Conservation (phyloP, 2,888 invertebrate species). For the Spilosoma lubricipeda region DNA sequence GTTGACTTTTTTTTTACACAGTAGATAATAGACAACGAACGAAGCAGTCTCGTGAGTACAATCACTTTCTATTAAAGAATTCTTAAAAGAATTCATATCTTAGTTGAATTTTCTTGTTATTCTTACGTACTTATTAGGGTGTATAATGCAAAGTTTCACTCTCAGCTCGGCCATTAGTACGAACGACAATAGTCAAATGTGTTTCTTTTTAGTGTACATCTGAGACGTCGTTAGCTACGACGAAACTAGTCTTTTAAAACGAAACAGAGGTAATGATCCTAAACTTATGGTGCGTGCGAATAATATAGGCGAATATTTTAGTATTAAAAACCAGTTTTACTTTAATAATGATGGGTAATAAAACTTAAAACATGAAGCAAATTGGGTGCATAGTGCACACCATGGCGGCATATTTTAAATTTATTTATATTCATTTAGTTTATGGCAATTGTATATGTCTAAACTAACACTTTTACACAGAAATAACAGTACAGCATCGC, state of each 20-base stretch:
- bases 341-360: background rate
- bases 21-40: constrained; percentile 7
- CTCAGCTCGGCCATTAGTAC: background rate
- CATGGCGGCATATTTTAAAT: no score
- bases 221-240: background rate
- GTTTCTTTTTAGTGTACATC: background rate
- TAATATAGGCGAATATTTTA: background rate
- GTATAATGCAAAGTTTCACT: background rate
- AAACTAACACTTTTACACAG: background rate
- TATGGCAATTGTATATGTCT: background rate
- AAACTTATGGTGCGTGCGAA: background rate
- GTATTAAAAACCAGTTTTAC: background rate
- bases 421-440: no score
- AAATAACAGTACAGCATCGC: background rate
- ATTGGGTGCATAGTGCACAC: no score
- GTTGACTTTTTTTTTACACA: constrained; percentile 14
- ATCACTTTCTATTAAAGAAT: background rate
- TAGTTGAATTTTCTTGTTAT: background rate
- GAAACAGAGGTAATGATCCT: background rate
- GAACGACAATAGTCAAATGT: background rate
- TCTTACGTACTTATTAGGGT: background rate
- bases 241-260: background rate
- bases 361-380: no score
- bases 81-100: background rate
- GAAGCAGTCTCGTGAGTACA: constrained; percentile 18